Percentiles rank a stretch among this genome's conserved stretches.
phyloP scores from a whole-genome alignment of 2,888 invertebrate genomes.

The Lottia gigantea region DNA sequence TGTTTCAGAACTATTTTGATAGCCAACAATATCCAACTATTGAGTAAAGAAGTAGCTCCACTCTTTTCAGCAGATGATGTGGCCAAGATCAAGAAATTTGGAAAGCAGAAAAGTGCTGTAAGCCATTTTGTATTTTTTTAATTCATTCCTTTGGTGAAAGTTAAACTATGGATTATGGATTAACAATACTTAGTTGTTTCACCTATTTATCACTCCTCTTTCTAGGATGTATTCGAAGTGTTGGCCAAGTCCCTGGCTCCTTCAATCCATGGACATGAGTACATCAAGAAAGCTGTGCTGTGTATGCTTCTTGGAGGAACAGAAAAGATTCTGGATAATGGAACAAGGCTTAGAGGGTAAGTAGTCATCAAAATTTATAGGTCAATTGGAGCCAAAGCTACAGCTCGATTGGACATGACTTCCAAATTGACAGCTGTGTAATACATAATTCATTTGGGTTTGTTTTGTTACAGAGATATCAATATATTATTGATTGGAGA shows the following conservation, averaged over 20 bases:
- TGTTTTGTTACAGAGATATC: constrained; percentile 73
- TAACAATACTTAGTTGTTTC: too few relatives aligned
- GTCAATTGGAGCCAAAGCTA: background rate
- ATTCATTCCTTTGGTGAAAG: too few relatives aligned
- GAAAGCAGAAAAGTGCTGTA: constrained; percentile 68
- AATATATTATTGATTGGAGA: constrained; percentile 96
- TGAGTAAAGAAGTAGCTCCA: constrained; percentile 84
- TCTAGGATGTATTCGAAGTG: constrained; percentile 84
- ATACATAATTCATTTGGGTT: too few relatives aligned
- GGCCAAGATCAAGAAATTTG: constrained; percentile 84
- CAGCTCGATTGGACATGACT: background rate
- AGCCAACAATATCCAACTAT: constrained; percentile 89
- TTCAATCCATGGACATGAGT: constrained; percentile 96
- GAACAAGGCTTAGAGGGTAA: constrained; percentile 71
- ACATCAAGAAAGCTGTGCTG: constrained; percentile 94
- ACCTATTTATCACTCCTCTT: too few relatives aligned
- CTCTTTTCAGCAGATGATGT: constrained; percentile 87
- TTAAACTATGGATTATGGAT: too few relatives aligned
- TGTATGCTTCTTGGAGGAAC: constrained; percentile 94
- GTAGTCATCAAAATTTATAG: constrained; percentile 24
- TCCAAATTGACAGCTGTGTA: too few relatives aligned
- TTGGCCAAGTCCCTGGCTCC: constrained; percentile 94
- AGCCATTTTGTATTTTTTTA: constrained; percentile 11
- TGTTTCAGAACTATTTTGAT: constrained; percentile 85
- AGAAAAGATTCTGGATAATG: constrained; percentile 84